Percentiles rank a stretch among this genome's conserved stretches.
phyloP scores from a whole-genome alignment of 1,140 invertebrate species.

The Maniola jurtina region DNA sequence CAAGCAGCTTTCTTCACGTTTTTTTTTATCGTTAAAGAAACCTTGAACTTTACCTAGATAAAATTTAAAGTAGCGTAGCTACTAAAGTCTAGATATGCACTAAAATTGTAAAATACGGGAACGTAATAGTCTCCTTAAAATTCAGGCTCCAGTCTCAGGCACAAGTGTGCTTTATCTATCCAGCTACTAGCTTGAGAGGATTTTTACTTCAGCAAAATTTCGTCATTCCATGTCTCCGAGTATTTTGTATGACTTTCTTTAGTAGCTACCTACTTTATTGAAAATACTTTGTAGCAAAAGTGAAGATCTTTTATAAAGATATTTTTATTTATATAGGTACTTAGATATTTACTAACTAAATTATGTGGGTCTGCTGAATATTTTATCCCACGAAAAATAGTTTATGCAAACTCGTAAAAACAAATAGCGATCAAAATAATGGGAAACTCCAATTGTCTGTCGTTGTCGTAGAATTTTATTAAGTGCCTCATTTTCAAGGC shows the following conservation, averaged over 20 bases:
- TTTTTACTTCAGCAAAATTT: conserved; percentile 24
- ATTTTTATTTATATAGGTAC: too few relatives aligned
- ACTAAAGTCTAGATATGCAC: conserved; percentile 6
- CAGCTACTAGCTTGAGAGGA: conserved; percentile 12
- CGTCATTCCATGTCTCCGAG: conserved; percentile 10
- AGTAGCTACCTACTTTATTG: too few relatives aligned
- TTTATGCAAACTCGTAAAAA: conserved; percentile 9
- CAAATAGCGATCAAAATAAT: conserved; percentile 37
- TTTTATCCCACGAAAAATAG: not conserved
- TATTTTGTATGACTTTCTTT: too few relatives aligned
- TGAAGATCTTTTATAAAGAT: too few relatives aligned
- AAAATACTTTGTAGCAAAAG: too few relatives aligned
- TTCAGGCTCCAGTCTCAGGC: conserved; percentile 19
- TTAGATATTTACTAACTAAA: not conserved
- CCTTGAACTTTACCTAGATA: not conserved
- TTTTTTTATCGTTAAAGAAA: too few relatives aligned
- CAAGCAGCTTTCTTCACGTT: too few relatives aligned
- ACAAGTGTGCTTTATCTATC: conserved; percentile 21
- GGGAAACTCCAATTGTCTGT: conserved; percentile 43
- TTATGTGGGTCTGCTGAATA: not conserved
- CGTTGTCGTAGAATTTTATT: conserved; percentile 48
- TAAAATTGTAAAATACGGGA: conserved; percentile 11
- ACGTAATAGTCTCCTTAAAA: conserved; percentile 23
- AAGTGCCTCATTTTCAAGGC: conserved; percentile 48
- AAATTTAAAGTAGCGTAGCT: too few relatives aligned